A percentile compares a stretch with the other conserved stretches of the same genome.
Evolutionary conservation across 2,797 vertebrate genomes (phyloP).

Genomic region (Spinus pinus): DNA sequence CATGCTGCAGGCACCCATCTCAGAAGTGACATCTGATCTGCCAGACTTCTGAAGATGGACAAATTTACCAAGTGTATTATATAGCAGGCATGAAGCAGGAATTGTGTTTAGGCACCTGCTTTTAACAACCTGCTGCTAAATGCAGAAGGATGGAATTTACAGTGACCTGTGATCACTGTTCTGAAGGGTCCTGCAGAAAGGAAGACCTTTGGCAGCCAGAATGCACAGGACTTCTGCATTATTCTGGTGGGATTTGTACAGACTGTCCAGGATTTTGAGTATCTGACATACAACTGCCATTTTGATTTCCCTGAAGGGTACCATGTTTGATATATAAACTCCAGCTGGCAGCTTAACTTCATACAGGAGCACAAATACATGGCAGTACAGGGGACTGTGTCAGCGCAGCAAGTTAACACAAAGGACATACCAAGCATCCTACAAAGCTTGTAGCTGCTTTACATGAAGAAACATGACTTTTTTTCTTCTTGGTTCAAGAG

Average conservation of each 20-base stretch:
- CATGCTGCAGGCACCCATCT: neutral
- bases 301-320: neutral
- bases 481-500: neutral
- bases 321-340: neutral
- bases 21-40: neutral
- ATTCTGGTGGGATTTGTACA: neutral
- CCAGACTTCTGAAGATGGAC: neutral
- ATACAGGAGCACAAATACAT: neutral
- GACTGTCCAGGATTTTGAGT: neutral
- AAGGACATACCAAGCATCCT: neutral
- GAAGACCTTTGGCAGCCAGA: neutral
- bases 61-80: neutral
- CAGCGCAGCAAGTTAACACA: neutral
- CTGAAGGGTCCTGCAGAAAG: neutral
- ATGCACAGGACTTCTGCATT: neutral
- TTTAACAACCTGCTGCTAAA: neutral
- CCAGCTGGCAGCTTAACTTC: neutral
- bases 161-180: fast-evolving
- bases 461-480: neutral
- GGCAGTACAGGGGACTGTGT: neutral
- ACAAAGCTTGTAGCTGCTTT: neutral
- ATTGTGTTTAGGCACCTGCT: neutral
- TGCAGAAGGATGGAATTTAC: neutral
- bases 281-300: neutral
- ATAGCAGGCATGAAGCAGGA: neutral